Base-by-base conservation (phyloP, 2,888 invertebrate species). In the Smittia aterrima region DNA sequence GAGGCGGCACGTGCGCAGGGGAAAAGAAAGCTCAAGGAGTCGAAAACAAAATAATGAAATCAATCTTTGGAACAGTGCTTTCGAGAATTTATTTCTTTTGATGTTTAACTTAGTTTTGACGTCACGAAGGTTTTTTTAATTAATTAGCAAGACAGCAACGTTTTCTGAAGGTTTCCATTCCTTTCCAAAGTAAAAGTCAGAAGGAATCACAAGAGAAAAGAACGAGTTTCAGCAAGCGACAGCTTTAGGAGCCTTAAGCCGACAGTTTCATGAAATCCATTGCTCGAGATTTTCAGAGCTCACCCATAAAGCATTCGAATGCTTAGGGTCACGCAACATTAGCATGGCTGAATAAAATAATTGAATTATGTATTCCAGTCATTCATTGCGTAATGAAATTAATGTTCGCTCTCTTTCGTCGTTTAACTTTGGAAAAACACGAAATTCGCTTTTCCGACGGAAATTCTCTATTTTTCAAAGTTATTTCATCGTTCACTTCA, bases 281-380 rank as follows among this genome's bases (percentile, higher is more conserved):
- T 47, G 16, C 16, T 16, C 3, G 47, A 13, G 47, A 2, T 38
- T 47, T 47, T n/a, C 13, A n/a, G 47, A 47, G 47, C 47, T 47
- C 6, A 47, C 47, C 47, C 47, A 47, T 47, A 47, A 47, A 58
- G 20, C 22, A 58, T 58, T 58, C 58, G n/a, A 58, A 58, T 22
- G 58, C 22, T 58, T 18, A 47, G 18, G 58, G 58, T 58, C 58
- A 58, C 58, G 58, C 58, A 58, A 58, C 9, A 58, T 47, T 47
- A 47, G 47, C 47, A 47, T 47, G 47, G 16, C n/a, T 47, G 47
- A 47, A 47, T 18, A 22, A 58, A 58, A 58, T 58, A 58, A 58
- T 58, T 58, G 18, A 58, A 58, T 58, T 58, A 58, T 58, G 18
- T 22, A 58, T 58, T 58, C 58, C 58, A 58, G 7, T 58, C 58